Percentiles rank a stretch among this genome's conserved stretches.
phyloP scores from a whole-genome alignment of 2,888 invertebrate species.

The Torymus tubicola region DNA sequence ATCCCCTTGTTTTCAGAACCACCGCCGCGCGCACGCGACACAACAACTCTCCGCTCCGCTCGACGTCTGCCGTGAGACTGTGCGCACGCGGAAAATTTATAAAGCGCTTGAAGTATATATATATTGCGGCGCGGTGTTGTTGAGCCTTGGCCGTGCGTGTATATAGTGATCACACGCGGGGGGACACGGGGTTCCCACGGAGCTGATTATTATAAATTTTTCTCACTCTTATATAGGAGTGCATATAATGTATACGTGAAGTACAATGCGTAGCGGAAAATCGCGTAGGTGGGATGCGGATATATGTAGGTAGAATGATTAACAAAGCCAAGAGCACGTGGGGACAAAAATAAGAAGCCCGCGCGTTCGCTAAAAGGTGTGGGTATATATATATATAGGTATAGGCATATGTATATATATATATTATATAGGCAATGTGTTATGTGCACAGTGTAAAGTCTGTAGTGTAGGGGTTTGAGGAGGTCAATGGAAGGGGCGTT shows the following conservation, averaged over 20 bases:
- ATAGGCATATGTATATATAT: too few relatives aligned
- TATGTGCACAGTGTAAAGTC: neutral
- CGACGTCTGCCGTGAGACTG: conserved; percentile 24
- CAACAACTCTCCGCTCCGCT: neutral
- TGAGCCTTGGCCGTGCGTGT: conserved; percentile 28
- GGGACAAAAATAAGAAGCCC: neutral
- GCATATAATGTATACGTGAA: too few relatives aligned
- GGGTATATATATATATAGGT: too few relatives aligned
- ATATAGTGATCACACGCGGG: neutral
- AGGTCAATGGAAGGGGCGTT: neutral
- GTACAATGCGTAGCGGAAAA: neutral
- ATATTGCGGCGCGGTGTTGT: neutral
- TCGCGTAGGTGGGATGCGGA: neutral
- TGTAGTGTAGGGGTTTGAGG: neutral
- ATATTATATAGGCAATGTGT: too few relatives aligned
- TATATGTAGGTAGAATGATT: neutral
- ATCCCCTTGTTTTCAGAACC: neutral
- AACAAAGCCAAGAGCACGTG: conserved; percentile 15
- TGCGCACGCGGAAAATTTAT: conserved; percentile 32
- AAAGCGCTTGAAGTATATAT: too few relatives aligned
- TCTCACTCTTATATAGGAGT: too few relatives aligned
- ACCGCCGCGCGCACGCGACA: neutral
- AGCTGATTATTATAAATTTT: too few relatives aligned
- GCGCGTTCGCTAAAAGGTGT: conserved; percentile 2
- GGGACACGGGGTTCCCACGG: too few relatives aligned